Base-by-base conservation (phyloP, 2,113 vertebrate species). In the Excalfactoria chinensis region DNA sequence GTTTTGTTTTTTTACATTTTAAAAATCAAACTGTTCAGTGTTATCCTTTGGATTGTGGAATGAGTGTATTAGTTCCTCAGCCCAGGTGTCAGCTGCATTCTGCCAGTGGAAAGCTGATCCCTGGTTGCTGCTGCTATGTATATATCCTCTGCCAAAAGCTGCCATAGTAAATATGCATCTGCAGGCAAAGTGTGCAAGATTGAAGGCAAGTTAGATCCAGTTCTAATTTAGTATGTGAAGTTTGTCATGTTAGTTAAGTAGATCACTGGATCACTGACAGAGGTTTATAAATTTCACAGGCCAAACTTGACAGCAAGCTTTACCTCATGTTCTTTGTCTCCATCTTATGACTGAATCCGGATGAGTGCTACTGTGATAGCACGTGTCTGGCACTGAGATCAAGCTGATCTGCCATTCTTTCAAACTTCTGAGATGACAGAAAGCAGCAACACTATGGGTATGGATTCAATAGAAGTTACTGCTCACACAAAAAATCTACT, bases 371-470 rank as follows among this genome's bases (percentile, higher is more conserved):
- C 11, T 62, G 49, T 25, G 26, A 26, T 13, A 66, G 62, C 21
- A n/a, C 11, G 11, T 20, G 28, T 53, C 91, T 59, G 68, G 9
- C 86, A 53, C n/a, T 3, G 3, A 93, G 79, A 62, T 51, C 26
- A 67, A 66, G 59, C 48, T 25, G 18, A 86, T 78, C 60, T 59
- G 66, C 26, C 26, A 23, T 56, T 86, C 30, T 37, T 76, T 76
- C 46, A 81, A 48, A 60, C 20, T 86, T 88, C 55, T 56, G 19
- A 80, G 62, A 63, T 53, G 46, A 70, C 14, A 66, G 58, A 72
- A 75, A 92, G 32, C 75, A 86, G 56, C 46, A 88, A 86, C 88
- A 62, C 51, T 81, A n/a, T 69, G 81, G 32, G 32, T 84, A 77
- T 41, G 64, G 34, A 80, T 67, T 92, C 51, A 55, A 63, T 17